Evolutionary conservation across 2,888 invertebrate species (phyloP).

Genomic region (Vandiemenella viatica): DNA sequence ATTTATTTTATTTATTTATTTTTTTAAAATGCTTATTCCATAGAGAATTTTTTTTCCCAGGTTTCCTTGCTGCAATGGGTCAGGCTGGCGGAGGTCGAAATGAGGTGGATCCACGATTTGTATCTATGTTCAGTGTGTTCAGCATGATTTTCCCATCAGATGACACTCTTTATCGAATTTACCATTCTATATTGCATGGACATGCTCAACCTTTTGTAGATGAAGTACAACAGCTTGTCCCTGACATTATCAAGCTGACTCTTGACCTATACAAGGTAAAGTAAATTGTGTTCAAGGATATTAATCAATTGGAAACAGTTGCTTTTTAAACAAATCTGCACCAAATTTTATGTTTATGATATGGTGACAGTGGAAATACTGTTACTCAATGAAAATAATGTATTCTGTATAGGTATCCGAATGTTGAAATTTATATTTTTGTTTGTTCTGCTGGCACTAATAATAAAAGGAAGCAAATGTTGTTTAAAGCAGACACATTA

Average conservation of each 20-base stretch:
- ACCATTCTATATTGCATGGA: slow-evolving; percentile 62
- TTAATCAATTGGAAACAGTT: background rate
- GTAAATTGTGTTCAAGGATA: background rate
- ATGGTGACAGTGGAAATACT: too few species aligned
- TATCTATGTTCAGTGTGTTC: slow-evolving; percentile 78
- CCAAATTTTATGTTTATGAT: background rate
- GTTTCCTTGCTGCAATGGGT: slow-evolving; percentile 71
- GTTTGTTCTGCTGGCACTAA: too few species aligned
- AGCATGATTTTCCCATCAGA: slow-evolving; percentile 75
- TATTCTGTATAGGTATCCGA: too few species aligned
- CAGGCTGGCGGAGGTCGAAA: slow-evolving; percentile 80
- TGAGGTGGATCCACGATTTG: slow-evolving; percentile 78
- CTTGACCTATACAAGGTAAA: slow-evolving; percentile 63
- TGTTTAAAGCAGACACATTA: too few species aligned
- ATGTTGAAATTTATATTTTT: too few species aligned
- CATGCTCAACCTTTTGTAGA: slow-evolving; percentile 56
- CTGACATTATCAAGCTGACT: slow-evolving; percentile 59
- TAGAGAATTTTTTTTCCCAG: slow-evolving; percentile 23
- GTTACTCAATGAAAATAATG: too few species aligned
- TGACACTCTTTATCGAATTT: slow-evolving; percentile 63
- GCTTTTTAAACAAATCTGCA: background rate
- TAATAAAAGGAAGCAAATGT: too few species aligned
- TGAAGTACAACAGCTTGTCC: slow-evolving; percentile 46
- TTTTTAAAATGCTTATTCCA: background rate
- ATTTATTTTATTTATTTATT: background rate